These are phyloP conservation scores for Drosophila falleni DNA, from an alignment of 2,888 invertebrate species.

Conservation along the genomic window DNA sequence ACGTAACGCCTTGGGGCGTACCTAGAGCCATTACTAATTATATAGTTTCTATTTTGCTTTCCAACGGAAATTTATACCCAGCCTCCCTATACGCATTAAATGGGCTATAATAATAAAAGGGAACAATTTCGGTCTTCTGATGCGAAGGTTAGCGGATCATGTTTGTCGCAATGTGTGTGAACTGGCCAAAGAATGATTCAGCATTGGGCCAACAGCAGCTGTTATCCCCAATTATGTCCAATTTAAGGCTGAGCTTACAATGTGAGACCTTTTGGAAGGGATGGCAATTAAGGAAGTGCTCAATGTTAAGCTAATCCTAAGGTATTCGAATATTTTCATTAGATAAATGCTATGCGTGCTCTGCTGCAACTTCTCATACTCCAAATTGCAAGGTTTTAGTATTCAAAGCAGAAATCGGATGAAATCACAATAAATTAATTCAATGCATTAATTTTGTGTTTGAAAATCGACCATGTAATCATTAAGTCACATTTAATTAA, in stretches of 20 bases:
- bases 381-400: neutral
- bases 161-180: constrained; percentile 24
- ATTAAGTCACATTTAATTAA: too few species aligned
- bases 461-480: too few species aligned
- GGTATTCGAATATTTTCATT: neutral
- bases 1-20: constrained; percentile 59
- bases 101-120: constrained; percentile 46
- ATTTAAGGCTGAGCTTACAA: constrained; percentile 15
- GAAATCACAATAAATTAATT: neutral
- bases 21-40: constrained; percentile 68
- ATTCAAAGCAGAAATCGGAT: neutral
- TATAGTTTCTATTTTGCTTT: constrained; percentile 69
- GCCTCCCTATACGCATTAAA: constrained; percentile 33
- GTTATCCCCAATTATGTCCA: constrained; percentile 33
- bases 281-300: constrained; percentile 33
- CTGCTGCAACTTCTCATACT: neutral
- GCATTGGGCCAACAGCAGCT: constrained; percentile 18
- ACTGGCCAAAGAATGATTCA: constrained; percentile 29
- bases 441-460: too few species aligned
- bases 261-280: constrained; percentile 20
- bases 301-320: constrained; percentile 26
- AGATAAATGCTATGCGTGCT: neutral
- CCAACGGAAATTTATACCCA: constrained; percentile 58
- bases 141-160: constrained; percentile 39
- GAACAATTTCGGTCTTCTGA: constrained; percentile 20